Evolutionary conservation across 1,140 invertebrate genomes (phyloP), one percentile per base, ranked within the genome.

Genomic region (Manduca sexta): DNA sequence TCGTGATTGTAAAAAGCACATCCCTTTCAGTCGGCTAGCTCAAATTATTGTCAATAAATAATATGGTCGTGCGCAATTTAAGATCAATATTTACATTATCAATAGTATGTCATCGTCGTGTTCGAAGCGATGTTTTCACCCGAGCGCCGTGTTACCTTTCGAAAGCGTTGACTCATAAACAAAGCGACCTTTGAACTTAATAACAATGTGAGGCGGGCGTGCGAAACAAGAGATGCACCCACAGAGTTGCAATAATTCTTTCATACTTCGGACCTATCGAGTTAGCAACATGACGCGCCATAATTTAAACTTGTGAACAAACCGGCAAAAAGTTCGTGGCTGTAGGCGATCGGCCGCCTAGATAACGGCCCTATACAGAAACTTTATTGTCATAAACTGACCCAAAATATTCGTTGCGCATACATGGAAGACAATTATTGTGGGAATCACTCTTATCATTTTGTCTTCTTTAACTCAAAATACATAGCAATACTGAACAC

Each of bases 151-250:
- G 76, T 84, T 84, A 84, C 78, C 78, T 82, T 82, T 84, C 74
- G 69, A 81, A 81, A 79, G 74, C 69, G 69, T 75, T 55, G 72
- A 71, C 56, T 80, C 73, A 77, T 82, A 80, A 82, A 84, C 78
- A 77, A 81, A 72, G 55, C 73, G 71, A 84, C 74, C 80, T 82
- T 61, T 82, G 80, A 84, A 77, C 78, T 82, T 77, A 73, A 79
- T 77, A 84, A 84, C 80, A 82, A 82, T 80, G 76, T 73, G 64
- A 81, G 56, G 62, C 66, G 68, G 69, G 69, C 75, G 76, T 79
- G 77, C 74, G 77, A 84, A 80, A 80, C 68, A 58, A 69, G 65
- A 77, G 80, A 84, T 79, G 69, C 65, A 69, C 63, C 63, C 18
- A 56, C 49, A 52, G 68, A 68, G 66, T 70, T 67, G 65, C 68